Evolutionary conservation across 2,113 vertebrate genomes (phyloP).

Genomic region (Xenopus laevis): DNA sequence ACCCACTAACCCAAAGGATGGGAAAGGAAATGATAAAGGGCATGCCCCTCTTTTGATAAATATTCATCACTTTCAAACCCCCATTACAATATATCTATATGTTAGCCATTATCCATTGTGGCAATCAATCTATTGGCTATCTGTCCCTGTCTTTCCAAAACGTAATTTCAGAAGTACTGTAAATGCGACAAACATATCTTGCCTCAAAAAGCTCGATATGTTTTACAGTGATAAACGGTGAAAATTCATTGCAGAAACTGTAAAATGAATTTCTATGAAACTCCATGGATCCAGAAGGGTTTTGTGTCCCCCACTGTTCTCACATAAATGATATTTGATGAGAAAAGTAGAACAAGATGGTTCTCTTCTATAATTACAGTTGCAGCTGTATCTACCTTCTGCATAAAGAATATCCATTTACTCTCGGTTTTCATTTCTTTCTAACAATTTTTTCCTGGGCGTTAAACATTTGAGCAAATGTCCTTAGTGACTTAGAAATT

Average conservation of each 20-base stretch:
- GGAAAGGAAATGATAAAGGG: no score
- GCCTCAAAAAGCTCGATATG: no score
- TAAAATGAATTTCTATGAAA: slow-evolving; percentile 33
- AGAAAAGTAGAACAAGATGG: slow-evolving; percentile 17
- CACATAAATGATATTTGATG: slow-evolving; percentile 31
- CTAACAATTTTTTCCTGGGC: neutral
- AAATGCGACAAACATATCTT: no score
- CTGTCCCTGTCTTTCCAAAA: no score
- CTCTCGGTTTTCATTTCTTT: neutral
- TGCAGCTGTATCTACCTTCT: slow-evolving; percentile 11
- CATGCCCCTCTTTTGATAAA: no score
- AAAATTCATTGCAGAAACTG: slow-evolving; percentile 1
- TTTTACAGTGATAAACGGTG: no score
- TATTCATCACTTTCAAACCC: no score
- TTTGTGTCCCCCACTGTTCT: slow-evolving; percentile 33
- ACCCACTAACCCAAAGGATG: no score
- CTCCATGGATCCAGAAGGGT: slow-evolving; percentile 29
- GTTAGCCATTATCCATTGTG: no score
- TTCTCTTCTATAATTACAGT: slow-evolving; percentile 20
- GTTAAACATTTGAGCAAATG: neutral
- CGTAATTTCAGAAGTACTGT: no score
- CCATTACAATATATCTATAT: no score
- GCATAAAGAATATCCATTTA: slow-evolving; percentile 6
- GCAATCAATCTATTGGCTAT: no score
- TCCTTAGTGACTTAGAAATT: neutral